Percentiles rank a stretch among this genome's conserved stretches.
Conservation (phyloP, 2,888 invertebrate genomes). For the Lypha dubia region DNA sequence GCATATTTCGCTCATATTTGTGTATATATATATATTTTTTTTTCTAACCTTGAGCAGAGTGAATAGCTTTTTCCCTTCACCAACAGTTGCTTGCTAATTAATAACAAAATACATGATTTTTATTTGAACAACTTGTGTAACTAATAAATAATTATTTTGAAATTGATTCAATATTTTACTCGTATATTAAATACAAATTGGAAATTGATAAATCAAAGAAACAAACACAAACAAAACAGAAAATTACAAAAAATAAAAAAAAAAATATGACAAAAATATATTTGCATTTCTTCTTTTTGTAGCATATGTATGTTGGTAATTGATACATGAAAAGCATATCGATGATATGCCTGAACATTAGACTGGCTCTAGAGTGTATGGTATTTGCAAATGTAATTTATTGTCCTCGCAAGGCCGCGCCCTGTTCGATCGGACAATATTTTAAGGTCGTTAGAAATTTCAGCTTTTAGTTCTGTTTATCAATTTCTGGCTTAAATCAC, state of each 20-base stretch:
- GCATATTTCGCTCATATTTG: too few relatives aligned
- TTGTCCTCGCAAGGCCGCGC: too few relatives aligned
- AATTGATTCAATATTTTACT: conserved; percentile 13
- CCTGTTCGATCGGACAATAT: too few relatives aligned
- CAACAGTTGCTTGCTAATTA: not conserved
- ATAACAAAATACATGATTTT: not conserved
- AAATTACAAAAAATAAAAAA: too few relatives aligned
- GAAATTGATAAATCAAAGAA: not conserved
- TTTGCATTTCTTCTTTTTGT: conserved; percentile 2
- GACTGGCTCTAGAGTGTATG: too few relatives aligned
- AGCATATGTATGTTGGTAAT: not conserved
- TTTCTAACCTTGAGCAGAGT: too few relatives aligned
- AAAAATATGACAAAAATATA: not conserved
- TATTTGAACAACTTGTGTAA: conserved; percentile 12
- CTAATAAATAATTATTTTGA: conserved; percentile 46
- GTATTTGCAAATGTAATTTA: too few relatives aligned
- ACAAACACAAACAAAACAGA: not conserved
- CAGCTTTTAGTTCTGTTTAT: too few relatives aligned
- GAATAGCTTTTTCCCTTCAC: conserved; percentile 1
- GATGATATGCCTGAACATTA: not conserved
- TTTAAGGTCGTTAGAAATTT: too few relatives aligned
- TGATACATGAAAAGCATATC: not conserved
- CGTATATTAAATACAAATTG: conserved; percentile 9
- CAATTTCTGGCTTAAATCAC: too few relatives aligned
- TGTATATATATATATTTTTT: too few relatives aligned